phyloP scores from a whole-genome alignment of 2,888 invertebrate genomes.

The Xestia rhomboidea region DNA sequence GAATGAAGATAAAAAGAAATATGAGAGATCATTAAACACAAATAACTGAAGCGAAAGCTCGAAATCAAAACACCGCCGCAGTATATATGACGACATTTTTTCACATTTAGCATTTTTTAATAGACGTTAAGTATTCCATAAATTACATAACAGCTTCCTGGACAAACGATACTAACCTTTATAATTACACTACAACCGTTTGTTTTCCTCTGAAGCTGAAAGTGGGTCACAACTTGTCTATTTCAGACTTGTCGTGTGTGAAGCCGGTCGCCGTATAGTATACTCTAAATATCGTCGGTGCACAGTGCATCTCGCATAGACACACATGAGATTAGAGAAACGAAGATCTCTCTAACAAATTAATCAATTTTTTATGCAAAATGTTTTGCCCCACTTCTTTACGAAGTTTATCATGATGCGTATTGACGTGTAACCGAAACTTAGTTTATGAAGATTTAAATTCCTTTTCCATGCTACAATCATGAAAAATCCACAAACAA shows the following conservation, averaged over 20 bases:
- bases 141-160: constrained; percentile 60
- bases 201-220: constrained; percentile 73
- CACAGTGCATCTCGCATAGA: constrained; percentile 82
- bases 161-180: constrained; percentile 64
- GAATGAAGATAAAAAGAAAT: constrained; percentile 29
- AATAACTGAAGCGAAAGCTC: constrained; percentile 32
- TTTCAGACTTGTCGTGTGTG: constrained; percentile 82
- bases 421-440: background rate
- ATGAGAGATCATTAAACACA: constrained; percentile 21
- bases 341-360: constrained; percentile 31
- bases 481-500: constrained; percentile 35
- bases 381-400: constrained; percentile 11
- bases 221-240: constrained; percentile 87
- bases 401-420: background rate
- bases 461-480: constrained; percentile 11
- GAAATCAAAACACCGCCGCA: constrained; percentile 53
- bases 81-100: constrained; percentile 50
- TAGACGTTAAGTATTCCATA: constrained; percentile 56
- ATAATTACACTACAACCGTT: constrained; percentile 57
- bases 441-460: background rate
- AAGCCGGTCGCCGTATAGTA: constrained; percentile 82
- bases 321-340: constrained; percentile 52
- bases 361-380: background rate
- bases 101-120: constrained; percentile 55
- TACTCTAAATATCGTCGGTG: constrained; percentile 85